Base-by-base conservation (phyloP, 2,888 invertebrate species). In the Taphrorychus bicolor region DNA sequence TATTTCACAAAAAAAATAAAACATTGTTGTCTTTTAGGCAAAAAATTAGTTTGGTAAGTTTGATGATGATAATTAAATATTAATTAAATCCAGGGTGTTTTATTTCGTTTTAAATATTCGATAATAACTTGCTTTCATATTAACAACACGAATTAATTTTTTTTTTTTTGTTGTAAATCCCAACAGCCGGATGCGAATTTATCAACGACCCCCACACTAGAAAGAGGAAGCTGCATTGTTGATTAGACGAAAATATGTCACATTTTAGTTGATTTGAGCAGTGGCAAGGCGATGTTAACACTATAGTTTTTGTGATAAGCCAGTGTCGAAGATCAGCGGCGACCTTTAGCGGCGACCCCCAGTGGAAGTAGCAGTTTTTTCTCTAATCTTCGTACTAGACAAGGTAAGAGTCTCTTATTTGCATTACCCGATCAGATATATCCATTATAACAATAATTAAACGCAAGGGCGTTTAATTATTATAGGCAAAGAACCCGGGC, bases 151-250 rank as follows among this genome's bases (percentile, higher is more conserved):
- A 32, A 32, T 32, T n/a, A n/a, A n/a, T n/a, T n/a, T n/a, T n/a
- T n/a, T n/a, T 40, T 40, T 40, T n/a, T 40, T 40, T n/a, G n/a
- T n/a, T 51, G n/a, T 51, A 51, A 51, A 21, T 51, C 51, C 22
- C 21, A 51, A 9, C 49, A 57, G 66, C 71, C 73, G 74, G 74
- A 74, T 74, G 73, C 64, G 17, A 14, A 45, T 2, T 51, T 51
- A 51, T 51, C 51, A 51, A 21, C 51, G 11, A 41, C 72, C 70
- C 75, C 75, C 72, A 74, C 75, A 67, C 71, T 66, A 23, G 45
- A 56, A 54, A 70, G 71, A 73, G 70, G 70, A 70, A 68, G 67
- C 60, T 52, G 60, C 58, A 45, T 41, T 16, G 57, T 32, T 19
- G 69, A 70, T 70, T 70, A 70, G 52, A 66, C 59, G 52, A 70